Evolutionary conservation across 1,140 invertebrate species (phyloP), one percentile per base, ranked within the genome.

Genomic region (Phymorhynchus buccinoides): DNA sequence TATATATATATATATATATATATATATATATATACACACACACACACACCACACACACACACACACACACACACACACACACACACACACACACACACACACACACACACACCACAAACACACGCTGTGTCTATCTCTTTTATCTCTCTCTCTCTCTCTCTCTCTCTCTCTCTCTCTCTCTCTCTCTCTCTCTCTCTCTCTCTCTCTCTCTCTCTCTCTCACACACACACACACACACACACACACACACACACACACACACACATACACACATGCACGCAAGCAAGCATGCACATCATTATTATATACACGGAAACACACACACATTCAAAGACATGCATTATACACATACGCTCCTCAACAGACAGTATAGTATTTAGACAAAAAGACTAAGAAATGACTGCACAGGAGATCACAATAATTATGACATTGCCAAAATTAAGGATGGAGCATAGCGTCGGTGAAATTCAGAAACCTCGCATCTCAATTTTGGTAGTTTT

Each of bases 71-170:
- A 62, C 56, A 75, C 39, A 12, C 71, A 32, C 32, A 41, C 71
- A 75, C 71, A 12, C 71, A 75, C 39, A 35, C 71, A 75, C 39
- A 37, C 71, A 41, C 32, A 35, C 32, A 41, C 71, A 75, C 71
- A 37, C 39, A 41, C 39, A 75, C 71, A 37, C 39, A 14, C 71
- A 32, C 39, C n/a, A n/a, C n/a, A n/a, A n/a, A n/a, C n/a, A n/a
- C n/a, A n/a, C n/a, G n/a, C n/a, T n/a, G n/a, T n/a, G n/a, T n/a
- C n/a, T n/a, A n/a, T n/a, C n/a, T n/a, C n/a, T n/a, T n/a, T n/a
- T n/a, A n/a, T 75, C 71, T 75, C 71, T 75, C 71, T 75, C 71
- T 41, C 71, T 75, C 71, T 75, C 71, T 75, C 39, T 41, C 39
- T 41, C 71, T 41, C 30, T 32, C 71, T 75, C 71, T 32, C 30